These are phyloP conservation scores for Entomyzon cyanotis DNA, from an alignment of 2,113 vertebrate species.

Conservation along the genomic window DNA sequence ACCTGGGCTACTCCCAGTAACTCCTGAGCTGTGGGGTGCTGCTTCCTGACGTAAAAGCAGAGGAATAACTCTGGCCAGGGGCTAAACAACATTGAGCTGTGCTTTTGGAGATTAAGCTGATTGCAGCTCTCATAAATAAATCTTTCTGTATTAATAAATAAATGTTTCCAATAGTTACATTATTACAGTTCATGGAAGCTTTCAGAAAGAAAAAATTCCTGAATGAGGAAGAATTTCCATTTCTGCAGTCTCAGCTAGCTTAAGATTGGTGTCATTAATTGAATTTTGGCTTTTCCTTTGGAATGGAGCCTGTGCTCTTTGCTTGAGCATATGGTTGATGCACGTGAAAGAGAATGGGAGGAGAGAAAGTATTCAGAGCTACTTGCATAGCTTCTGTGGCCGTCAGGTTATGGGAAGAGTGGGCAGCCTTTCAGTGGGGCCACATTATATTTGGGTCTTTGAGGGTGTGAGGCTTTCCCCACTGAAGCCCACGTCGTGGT, in stretches of 20 bases:
- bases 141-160: constrained; percentile 21
- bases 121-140: constrained; percentile 24
- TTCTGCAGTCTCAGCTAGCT: constrained; percentile 4
- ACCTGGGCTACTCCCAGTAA: neutral
- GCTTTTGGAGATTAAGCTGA: neutral
- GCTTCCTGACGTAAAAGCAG: neutral
- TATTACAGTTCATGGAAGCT: neutral
- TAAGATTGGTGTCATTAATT: constrained; percentile 19
- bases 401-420: neutral
- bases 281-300: constrained; percentile 4
- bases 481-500: fast-evolving
- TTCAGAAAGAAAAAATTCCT: constrained; percentile 27
- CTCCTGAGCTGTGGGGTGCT: neutral
- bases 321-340: neutral
- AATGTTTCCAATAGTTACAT: neutral
- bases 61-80: neutral
- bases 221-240: neutral
- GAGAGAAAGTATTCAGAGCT: neutral
- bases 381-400: neutral
- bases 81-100: neutral
- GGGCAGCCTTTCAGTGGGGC: neutral
- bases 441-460: neutral
- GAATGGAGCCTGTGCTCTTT: neutral
- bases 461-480: neutral
- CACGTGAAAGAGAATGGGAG: neutral